Percentiles rank a stretch among this genome's conserved stretches.
Evolutionary conservation across 2,113 vertebrate genomes (phyloP).

Genomic region (Chaetodon trifascialis): DNA sequence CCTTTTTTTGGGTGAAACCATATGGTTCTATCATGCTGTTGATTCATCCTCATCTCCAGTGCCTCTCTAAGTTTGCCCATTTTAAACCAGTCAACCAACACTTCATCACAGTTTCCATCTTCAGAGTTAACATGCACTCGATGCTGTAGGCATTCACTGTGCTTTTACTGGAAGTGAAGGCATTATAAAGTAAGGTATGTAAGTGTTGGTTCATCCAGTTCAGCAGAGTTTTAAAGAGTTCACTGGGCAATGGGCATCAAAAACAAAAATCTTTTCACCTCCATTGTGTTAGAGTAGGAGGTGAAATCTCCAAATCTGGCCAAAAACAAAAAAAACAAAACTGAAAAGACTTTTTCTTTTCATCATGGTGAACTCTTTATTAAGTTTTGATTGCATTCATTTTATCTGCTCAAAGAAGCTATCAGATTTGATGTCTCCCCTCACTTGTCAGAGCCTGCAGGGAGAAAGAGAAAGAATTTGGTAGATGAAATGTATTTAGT

Average conservation of each 20-base stretch:
- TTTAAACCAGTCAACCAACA: not conserved
- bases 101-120: slow-evolving; percentile 20
- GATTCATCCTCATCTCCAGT: slow-evolving; percentile 5
- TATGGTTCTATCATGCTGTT: not conserved
- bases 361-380: not conserved
- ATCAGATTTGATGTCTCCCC: too few species aligned
- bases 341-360: too few species aligned
- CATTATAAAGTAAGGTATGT: not conserved
- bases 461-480: not conserved
- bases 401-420: not conserved
- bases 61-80: slow-evolving; percentile 4
- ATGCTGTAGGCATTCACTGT: not conserved
- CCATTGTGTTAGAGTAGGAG: too few species aligned
- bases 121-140: not conserved
- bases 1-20: not conserved
- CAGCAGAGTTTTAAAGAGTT: not conserved
- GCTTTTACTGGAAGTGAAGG: slow-evolving; percentile 18
- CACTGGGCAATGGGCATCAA: too few species aligned
- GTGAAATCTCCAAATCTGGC: too few species aligned
- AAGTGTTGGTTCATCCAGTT: not conserved
- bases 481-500: not conserved
- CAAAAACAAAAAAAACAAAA: too few species aligned
- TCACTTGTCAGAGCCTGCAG: not conserved
- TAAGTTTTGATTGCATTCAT: not conserved
- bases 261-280: not conserved